Base-by-base conservation (phyloP, 2,888 invertebrate genomes). In the Eupithecia tripunctaria region DNA sequence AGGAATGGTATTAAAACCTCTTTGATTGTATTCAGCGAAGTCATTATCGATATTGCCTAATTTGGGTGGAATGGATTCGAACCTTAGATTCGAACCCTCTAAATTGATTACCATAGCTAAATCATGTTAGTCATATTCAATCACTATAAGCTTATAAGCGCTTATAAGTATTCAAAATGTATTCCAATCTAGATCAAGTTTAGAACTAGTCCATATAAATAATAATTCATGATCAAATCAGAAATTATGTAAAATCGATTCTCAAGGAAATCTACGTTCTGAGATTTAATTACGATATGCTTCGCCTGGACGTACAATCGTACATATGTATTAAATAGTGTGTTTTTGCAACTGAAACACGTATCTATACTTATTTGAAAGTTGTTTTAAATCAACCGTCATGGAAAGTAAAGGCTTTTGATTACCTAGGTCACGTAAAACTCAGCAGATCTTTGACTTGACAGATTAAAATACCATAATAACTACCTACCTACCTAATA, bases 261-360 rank as follows among this genome's bases (percentile, higher is more conserved):
- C 74, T 79, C 77, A 77, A 79, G 79, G 79, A 79, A 79, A 79
- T 76, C 76, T 76, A 76, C 73, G 47, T 65, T 73, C 70, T 71
- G 62, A 76, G 76, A 76, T 79, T 73, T 74, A 76, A 76, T 78
- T 78, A 76, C 67, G 47, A 38, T 64, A 67, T 68, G 56, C 25
- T 73, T 41, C 73, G 70, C 78, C 77, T 76, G 73, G 60, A 72
- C 67, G 73, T 76, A n/a, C n/a, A n/a, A n/a, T n/a, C n/a, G n/a
- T n/a, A n/a, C n/a, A n/a, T n/a, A n/a, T n/a, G 68, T 73, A 71
- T 69, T 68, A 70, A 66, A 71, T 56, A 56, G 25, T 71, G 64
- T 65, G 62, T 51, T 60, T 75, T 68, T 69, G 66, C 68, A 69
- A 70, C 70, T 70, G 32, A 69, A 74, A 66, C n/a, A 43, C 43